Conservation (phyloP, 53 echinoderm and acorn worm genomes). For the Paracentrotus lividus region DNA sequence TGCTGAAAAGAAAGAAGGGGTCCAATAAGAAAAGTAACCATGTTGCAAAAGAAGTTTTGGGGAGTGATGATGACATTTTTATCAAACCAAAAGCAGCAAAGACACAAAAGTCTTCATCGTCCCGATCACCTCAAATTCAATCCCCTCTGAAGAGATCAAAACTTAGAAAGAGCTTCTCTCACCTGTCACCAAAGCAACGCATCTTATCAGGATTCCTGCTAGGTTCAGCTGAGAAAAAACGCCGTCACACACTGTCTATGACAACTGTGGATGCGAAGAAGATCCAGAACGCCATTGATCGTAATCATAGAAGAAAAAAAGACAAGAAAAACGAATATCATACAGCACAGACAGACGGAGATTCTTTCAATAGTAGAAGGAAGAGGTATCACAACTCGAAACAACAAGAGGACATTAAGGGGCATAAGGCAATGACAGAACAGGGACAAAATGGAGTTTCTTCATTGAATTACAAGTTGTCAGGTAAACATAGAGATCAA, state of each 20-base stretch:
- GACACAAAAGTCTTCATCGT: not conserved
- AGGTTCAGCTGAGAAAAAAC: not conserved
- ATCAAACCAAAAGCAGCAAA: not conserved
- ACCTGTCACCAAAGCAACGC: not conserved
- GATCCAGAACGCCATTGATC: not conserved
- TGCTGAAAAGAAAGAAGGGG: not conserved
- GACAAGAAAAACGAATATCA: not conserved
- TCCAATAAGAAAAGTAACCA: not conserved
- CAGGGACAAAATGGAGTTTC: not conserved
- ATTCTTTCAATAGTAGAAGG: not conserved
- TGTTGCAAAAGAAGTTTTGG: not conserved
- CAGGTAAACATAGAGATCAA: not conserved
- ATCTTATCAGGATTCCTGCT: not conserved
- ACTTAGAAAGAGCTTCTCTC: not conserved
- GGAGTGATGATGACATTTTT: not conserved
- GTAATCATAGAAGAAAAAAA: not conserved
- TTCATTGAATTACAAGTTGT: not conserved
- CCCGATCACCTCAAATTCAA: not conserved
- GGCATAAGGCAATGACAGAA: not conserved
- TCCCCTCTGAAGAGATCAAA: not conserved
- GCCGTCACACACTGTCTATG: not conserved
- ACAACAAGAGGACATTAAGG: not conserved
- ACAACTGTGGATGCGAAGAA: not conserved
- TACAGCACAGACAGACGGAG: not conserved
- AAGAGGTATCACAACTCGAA: not conserved